Conservation (phyloP, 2,113 vertebrate species). For the Falco punctatus region DNA sequence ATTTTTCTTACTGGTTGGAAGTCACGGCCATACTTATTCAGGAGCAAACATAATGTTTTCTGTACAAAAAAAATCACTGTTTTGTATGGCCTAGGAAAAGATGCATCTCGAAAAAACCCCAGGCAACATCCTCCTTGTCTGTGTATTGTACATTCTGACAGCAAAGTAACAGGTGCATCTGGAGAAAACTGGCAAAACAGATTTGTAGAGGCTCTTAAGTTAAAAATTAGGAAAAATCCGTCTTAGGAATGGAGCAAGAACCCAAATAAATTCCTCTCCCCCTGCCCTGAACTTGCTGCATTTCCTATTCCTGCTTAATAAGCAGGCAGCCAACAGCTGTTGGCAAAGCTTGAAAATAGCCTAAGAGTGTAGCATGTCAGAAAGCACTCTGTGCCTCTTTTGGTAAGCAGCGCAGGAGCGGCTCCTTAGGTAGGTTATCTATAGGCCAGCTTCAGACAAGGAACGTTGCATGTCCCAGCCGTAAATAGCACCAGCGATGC, state of each 20-base stretch:
- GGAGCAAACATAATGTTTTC: neutral
- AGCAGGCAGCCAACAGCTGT: slow-evolving; percentile 41
- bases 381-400: neutral
- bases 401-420: neutral
- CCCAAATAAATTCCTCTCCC: neutral
- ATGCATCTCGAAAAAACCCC: neutral
- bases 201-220: neutral
- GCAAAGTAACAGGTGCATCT: rapidly evolving
- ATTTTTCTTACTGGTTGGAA: neutral
- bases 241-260: neutral
- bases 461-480: neutral
- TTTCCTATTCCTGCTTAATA: neutral
- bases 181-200: neutral
- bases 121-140: neutral
- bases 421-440: slow-evolving; percentile 6
- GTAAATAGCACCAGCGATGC: slow-evolving; percentile 6
- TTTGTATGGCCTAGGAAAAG: neutral
- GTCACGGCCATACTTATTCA: neutral
- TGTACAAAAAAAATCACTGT: neutral
- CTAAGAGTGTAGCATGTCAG: neutral
- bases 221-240: neutral
- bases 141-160: no score
- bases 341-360: slow-evolving; percentile 29
- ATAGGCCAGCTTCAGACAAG: neutral
- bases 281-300: neutral